Evolutionary conservation across 23 tunicate species (phyloP), one percentile per base, ranked within the genome.

Genomic region (Ascidia mentula): DNA sequence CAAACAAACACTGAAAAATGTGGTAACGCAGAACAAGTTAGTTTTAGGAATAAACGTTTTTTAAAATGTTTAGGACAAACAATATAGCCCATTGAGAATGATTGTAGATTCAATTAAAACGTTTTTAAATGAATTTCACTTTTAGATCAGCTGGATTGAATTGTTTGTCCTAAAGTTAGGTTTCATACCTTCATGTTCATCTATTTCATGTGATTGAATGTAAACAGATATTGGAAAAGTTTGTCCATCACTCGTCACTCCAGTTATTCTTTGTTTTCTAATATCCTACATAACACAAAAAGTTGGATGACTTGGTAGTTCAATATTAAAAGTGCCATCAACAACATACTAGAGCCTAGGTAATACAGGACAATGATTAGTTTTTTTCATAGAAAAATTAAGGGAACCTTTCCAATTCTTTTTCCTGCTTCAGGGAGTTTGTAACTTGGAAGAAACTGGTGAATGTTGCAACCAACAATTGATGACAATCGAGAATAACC

Each of bases 221-320:
- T 82, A 88, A 24, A 88, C 83, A 32, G 92, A 82, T 2, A 88
- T 71, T 34, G 92, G 92, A 70, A 82, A 77, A 9, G 40, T 71
- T 6, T 37, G 37, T 45, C 92, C 92, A 82, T 88, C 77, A 6
- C 72, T 46, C 20, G 71, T 77, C 2, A 80, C 60, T 15, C 92
- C 82, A 18, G 85, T 84, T n/a, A 75, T 77, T 0, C 70, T 24
- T 53, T 88, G 92, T 40, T 82, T 70, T 36, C 92, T 70, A 4
- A 82, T 36, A 26, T 70, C 79, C 92, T 88, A 38, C 3, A 71
- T 6, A 69, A 18, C 32, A 69, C 6, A 31, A 28, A 34, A 37
- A 74, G n/a, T n/a, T n/a, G n/a, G n/a, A n/a, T n/a, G n/a, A n/a
- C n/a, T n/a, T n/a, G n/a, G n/a, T n/a, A n/a, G n/a, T 32, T 82